phyloP scores from a whole-genome alignment of 2,113 vertebrate genomes.

The Archocentrus centrarchus region DNA sequence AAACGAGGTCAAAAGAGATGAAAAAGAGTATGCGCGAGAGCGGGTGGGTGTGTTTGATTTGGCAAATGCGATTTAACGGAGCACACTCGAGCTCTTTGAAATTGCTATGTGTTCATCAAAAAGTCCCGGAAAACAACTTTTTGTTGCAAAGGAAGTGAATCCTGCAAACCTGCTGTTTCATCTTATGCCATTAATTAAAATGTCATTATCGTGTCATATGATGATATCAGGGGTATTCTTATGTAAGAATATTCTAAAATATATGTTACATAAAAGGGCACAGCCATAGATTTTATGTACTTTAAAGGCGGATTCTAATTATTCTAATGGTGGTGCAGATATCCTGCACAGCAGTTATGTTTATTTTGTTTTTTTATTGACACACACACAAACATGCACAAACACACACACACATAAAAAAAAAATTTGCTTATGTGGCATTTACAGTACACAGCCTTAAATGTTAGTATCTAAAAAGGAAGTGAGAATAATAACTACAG shows the following conservation, averaged over 20 bases:
- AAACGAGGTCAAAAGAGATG: slow-evolving; percentile 51
- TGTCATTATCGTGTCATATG: background rate
- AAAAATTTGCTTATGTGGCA: background rate
- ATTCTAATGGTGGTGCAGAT: background rate
- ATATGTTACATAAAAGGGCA: background rate
- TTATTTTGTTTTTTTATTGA: background rate
- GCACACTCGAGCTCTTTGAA: slow-evolving; percentile 21
- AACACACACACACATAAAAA: background rate
- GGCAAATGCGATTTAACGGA: slow-evolving; percentile 22
- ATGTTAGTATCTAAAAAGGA: background rate
- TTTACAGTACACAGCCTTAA: background rate
- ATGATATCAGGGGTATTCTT: background rate
- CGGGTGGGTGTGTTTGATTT: slow-evolving; percentile 22
- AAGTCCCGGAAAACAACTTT: background rate
- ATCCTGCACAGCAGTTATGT: background rate
- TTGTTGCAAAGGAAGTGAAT: background rate
- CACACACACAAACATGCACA: background rate
- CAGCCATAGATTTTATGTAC: background rate
- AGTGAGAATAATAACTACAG: background rate
- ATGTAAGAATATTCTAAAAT: background rate
- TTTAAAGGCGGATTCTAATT: background rate
- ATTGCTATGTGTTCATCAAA: background rate
- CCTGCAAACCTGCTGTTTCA: background rate
- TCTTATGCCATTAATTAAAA: background rate
- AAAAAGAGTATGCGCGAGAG: slow-evolving; percentile 1